A percentile compares a stretch with the other conserved stretches of the same genome.
phyloP scores from a whole-genome alignment of 2,797 vertebrate genomes.

The Parotocinclus haroldoi region DNA sequence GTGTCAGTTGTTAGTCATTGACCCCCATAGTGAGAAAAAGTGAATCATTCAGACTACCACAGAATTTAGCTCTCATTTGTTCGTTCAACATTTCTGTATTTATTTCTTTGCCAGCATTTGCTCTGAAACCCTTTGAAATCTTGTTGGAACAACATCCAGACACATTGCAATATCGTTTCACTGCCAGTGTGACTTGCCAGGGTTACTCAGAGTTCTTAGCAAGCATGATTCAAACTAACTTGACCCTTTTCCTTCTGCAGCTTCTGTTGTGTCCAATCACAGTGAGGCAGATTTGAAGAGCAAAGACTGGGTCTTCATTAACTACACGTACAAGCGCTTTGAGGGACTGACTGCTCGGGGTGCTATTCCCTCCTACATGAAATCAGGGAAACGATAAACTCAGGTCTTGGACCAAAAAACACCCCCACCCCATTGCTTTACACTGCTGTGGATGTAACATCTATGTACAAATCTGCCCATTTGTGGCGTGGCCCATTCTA shows the following conservation, averaged over 20 bases:
- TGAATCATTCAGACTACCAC: too few species aligned
- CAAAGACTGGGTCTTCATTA: conserved; percentile 91
- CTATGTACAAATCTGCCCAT: conserved; percentile 1
- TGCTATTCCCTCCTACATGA: conserved; percentile 87
- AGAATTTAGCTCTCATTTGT: too few species aligned
- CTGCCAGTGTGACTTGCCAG: too few species aligned
- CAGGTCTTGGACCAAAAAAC: conserved; percentile 9
- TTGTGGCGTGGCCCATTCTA: conserved; percentile 7
- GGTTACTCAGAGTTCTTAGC: too few species aligned
- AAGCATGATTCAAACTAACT: background rate
- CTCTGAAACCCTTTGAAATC: too few species aligned
- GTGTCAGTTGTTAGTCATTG: too few species aligned
- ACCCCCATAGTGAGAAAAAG: too few species aligned
- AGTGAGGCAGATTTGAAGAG: conserved; percentile 83
- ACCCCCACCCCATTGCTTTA: conserved; percentile 20
- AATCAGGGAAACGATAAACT: conserved; percentile 71
- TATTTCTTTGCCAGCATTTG: too few species aligned
- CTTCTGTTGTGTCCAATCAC: conserved; percentile 64
- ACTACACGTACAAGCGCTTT: conserved; percentile 88
- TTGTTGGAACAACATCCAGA: too few species aligned
- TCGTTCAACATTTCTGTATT: too few species aligned
- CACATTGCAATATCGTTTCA: too few species aligned
- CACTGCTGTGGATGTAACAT: conserved; percentile 12
- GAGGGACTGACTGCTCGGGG: conserved; percentile 85
- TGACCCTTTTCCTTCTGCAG: background rate